Evolutionary conservation across 2,888 invertebrate genomes (phyloP), one percentile per base, ranked within the genome.

Genomic region (Hermodice carunculata): DNA sequence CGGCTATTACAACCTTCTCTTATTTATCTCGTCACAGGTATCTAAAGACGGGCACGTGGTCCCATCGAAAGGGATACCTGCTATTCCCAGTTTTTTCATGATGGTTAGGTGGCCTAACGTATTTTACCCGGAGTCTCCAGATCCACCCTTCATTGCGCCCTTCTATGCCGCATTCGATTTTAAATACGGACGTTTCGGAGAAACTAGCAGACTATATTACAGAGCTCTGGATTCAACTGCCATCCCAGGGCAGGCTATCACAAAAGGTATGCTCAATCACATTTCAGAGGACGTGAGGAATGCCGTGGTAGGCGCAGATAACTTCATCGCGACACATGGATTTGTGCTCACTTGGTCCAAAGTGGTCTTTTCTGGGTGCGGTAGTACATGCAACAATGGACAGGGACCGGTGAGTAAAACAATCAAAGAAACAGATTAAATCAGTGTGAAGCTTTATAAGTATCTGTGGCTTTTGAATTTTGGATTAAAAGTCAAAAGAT

Each of bases 321-420:
- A 92, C 1, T 98, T 98, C 87, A 90, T 91, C 73, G 96, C 98
- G 0, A 95, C 96, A 82, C 96, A 96, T 81, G 94, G 92, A 2
- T 88, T 94, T 64, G 93, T 96, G 67, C 90, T 94, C 61, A 98
- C 98, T 0, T 98, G 98, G 98, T 95, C 94, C 86, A 97, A 98
- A 86, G 28, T 61, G 2, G 40, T 42, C 24, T 51, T 57, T 29
- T 24, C 37, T 11, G 61, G 53, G 8, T 19, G 6, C 42, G 42
- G 14, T 8, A 24, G 51, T 22, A 1, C 6, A 2, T 31, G 26
- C 19, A 26, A 19, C n/a, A n/a, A n/a, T n/a, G n/a, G n/a, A n/a
- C n/a, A n/a, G n/a, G n/a, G n/a, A n/a, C n/a, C n/a, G n/a, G n/a
- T n/a, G n/a, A n/a, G n/a, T n/a, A n/a, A n/a, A n/a, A n/a, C n/a